Conservation (phyloP, 2,888 invertebrate species). For the Erebia palarica region DNA sequence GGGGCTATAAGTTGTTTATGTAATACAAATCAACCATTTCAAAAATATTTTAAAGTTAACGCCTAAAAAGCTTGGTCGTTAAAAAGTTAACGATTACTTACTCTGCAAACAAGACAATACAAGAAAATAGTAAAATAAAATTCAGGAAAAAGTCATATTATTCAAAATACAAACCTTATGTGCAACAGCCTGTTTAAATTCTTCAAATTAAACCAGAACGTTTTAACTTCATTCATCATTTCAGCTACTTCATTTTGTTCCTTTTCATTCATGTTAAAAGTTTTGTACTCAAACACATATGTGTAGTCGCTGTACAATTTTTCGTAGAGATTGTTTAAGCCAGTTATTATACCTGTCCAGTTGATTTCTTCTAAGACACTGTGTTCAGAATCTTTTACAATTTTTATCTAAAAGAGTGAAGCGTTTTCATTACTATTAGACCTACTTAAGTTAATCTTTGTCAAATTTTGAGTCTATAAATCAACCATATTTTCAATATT, state of each 20-base stretch:
- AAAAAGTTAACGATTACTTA: neutral
- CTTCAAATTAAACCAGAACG: constrained; percentile 61
- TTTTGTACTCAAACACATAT: constrained; percentile 64
- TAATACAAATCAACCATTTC: no score
- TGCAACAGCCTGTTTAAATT: constrained; percentile 58
- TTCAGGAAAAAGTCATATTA: constrained; percentile 12
- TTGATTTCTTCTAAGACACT: constrained; percentile 51
- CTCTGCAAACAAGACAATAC: neutral
- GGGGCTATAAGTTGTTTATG: no score
- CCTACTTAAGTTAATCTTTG: neutral
- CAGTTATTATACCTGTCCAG: constrained; percentile 66
- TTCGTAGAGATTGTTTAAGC: constrained; percentile 59
- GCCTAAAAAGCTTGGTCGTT: no score
- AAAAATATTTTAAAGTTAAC: neutral
- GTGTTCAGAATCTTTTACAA: constrained; percentile 51
- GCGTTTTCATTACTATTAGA: neutral
- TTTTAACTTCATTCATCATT: constrained; percentile 51
- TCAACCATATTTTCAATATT: neutral
- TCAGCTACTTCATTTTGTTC: constrained; percentile 43
- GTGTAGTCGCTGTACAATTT: constrained; percentile 63
- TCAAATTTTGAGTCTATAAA: neutral
- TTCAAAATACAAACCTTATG: constrained; percentile 53
- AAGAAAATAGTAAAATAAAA: no score
- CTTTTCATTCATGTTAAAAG: constrained; percentile 57
- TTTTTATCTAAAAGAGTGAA: constrained; percentile 49